A percentile compares a stretch with the other conserved stretches of the same genome.
These are phyloP conservation scores for Rhombomys opimus DNA, from an alignment of 2,113 vertebrate species.

Conservation along the genomic window DNA sequence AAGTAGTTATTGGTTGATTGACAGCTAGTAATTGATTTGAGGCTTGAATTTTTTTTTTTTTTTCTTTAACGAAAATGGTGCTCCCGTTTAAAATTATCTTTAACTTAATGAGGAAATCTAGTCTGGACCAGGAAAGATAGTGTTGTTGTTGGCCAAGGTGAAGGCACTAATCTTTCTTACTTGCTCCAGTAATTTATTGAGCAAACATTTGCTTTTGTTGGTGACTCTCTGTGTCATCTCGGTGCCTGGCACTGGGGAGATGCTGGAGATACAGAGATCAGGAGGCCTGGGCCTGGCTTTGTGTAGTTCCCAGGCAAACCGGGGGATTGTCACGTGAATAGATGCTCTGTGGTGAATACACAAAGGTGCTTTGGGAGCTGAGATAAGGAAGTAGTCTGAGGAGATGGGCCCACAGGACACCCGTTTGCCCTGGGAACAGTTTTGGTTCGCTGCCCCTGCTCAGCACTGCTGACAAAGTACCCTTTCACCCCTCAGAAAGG, in stretches of 20 bases:
- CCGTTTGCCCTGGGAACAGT: not conserved
- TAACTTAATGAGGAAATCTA: slow-evolving; percentile 26
- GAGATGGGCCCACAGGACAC: not conserved
- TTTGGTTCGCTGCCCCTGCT: not conserved
- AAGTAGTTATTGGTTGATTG: not conserved
- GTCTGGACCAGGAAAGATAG: slow-evolving; percentile 1
- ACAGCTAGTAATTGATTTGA: slow-evolving; percentile 2
- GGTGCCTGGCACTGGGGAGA: slow-evolving; percentile 47
- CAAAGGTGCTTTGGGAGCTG: not conserved
- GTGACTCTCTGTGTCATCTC: slow-evolving; percentile 36
- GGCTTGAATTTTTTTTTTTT: not conserved
- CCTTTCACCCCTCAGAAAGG: not conserved
- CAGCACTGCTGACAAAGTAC: not conserved
- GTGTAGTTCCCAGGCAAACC: not conserved
- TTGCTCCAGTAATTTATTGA: slow-evolving; percentile 49
- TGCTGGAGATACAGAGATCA: not conserved
- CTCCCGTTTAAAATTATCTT: slow-evolving; percentile 28
- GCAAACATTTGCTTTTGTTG: slow-evolving; percentile 55
- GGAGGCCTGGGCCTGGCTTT: slow-evolving; percentile 7
- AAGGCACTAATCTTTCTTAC: slow-evolving; percentile 57
- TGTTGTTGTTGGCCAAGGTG: not conserved
- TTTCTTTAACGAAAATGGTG: slow-evolving; percentile 26
- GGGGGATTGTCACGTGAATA: not conserved
- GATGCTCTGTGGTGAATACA: not conserved
- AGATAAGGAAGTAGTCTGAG: not conserved